These are phyloP conservation scores for Camelus dromedarius DNA, from an alignment of 2,113 vertebrate species.

Conservation along the genomic window DNA sequence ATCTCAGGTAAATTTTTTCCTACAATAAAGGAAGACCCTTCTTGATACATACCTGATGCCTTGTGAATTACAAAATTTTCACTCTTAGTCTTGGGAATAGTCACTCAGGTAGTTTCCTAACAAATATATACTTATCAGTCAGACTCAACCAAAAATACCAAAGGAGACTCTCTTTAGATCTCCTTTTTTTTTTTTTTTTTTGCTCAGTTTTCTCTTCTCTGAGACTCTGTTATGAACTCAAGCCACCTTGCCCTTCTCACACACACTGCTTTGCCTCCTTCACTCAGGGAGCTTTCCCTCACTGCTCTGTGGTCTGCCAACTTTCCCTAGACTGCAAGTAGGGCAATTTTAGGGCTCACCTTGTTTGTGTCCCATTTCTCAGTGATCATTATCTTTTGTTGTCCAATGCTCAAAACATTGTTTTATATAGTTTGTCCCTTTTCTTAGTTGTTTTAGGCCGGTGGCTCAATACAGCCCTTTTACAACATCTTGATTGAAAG, in stretches of 20 bases:
- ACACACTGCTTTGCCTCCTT: not conserved
- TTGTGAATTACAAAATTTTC: not conserved
- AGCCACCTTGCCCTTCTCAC: not conserved
- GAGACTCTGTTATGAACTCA: not conserved
- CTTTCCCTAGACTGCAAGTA: not conserved
- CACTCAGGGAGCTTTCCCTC: not conserved
- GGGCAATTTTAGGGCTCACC: not conserved
- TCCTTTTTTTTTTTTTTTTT: not conserved
- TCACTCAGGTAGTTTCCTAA: not conserved
- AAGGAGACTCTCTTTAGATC: not conserved
- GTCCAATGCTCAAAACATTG: not conserved
- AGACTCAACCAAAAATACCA: not conserved
- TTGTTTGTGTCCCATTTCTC: not conserved
- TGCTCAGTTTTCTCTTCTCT: not conserved
- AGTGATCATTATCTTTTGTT: not conserved
- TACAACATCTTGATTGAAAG: not conserved
- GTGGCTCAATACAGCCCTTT: not conserved
- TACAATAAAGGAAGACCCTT: not conserved
- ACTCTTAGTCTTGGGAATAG: not conserved
- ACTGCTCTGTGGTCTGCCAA: not conserved
- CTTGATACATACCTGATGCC: not conserved
- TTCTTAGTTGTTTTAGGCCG: not conserved
- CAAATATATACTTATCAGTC: not conserved
- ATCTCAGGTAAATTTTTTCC: not conserved
- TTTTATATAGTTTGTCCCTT: not conserved